Evolutionary conservation across 2,888 invertebrate species (phyloP), one percentile per base, ranked within the genome.

Genomic region (Erebia ligea): DNA sequence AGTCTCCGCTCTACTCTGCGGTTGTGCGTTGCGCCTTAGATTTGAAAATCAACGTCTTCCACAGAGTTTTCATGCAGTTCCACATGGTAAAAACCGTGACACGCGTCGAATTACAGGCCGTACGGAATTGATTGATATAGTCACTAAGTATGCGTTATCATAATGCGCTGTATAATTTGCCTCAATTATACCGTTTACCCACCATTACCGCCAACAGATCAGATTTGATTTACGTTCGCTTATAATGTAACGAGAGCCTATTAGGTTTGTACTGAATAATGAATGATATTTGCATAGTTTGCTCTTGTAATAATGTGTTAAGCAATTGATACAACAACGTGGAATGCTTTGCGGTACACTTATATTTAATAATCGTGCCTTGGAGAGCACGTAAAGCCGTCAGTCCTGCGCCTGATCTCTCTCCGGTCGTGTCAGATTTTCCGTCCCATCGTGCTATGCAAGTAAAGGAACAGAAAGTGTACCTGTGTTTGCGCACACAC

Each of bases 121-220:
- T 76, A 71, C 10, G 74, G 40, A 83, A 84, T 84, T 78, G 79
- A 82, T 84, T 82, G 75, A 76, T 73, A 78, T 74, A 76, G 78
- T 68, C 73, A 74, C 73, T 70, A 34, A 34, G 34, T 34, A 78
- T 74, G 75, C 77, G 74, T 82, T 83, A 84, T 83, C 82, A 79
- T 81, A 82, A 84, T 80, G 56, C 76, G 65, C 73, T 82, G 85
- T 83, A 77, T 84, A 85, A 85, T 84, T 79, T 79, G 77, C 70
- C 71, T 77, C 76, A 76, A 79, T 79, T 80, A 79, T 70, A 66
- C 64, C 70, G 75, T 74, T 76, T 72, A 61, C 68, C 67, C 70
- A 71, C 68, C 75, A 75, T 74, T 72, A 74, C 67, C 68, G 72
- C 74, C 65, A 70, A 72, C 59, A 65, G 67, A 71, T 71, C 68